Evolutionary conservation across 2,888 invertebrate genomes (phyloP), one percentile per base, ranked within the genome.

Genomic region (Ophioninae sp.): DNA sequence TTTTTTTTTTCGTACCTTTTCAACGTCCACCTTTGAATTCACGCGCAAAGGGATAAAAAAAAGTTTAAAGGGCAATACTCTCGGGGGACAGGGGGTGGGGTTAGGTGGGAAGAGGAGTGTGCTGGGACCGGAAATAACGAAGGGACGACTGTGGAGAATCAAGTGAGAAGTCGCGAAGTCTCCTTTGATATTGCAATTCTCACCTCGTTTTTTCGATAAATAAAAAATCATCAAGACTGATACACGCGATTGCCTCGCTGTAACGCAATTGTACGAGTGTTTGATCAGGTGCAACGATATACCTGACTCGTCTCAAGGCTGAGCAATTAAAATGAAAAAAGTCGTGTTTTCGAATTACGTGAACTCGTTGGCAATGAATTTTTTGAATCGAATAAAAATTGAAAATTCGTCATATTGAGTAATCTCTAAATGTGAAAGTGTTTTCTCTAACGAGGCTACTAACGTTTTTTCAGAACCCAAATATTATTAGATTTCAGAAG

Each of bases 1-100:
- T 68, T 64, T 74, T 22, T 44, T 78, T 71, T 81, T 72, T 76
- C 69, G 51, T 51, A 51, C 58, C 37, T 75, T 59, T 51, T 61
- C 58, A 56, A 9, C 41, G 67, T 39, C n/a, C 22, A 44, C 39
- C 39, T 51, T 51, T 51, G 51, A 17, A 51, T 51, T 51, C 51
- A 51, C 51, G 51, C 17, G 17, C 51, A 17, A 51, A 13, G 51
- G 17, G 13, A 51, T 13, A 51, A 51, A 51, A 17, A 10, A 13
- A 51, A 51, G 51, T 51, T 51, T 6, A 51, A 51, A 13, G 13
- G 13, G 0, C 51, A 10, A 51, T 17, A 51, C 3, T 51, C 51
- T 51, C 2, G 13, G 51, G 30, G 30, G 30, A 30, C 30, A 41
- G 41, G 6, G 6, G 41, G 41, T 30, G 30, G 30, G 30, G 30